Evolutionary conservation across 1,140 invertebrate species (phyloP).

Genomic region (Prorops nasuta): DNA sequence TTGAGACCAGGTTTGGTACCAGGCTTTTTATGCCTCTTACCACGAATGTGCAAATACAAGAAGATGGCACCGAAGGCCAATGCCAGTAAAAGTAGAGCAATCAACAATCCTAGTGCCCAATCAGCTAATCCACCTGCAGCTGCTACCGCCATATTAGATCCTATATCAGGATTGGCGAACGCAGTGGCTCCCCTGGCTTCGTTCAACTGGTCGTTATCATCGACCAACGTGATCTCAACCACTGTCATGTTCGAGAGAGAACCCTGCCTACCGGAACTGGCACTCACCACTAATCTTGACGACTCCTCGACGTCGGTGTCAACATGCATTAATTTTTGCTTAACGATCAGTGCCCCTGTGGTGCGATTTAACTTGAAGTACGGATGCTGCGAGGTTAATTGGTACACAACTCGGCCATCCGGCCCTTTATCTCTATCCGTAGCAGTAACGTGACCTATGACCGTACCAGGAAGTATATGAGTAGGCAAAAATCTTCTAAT

Average conservation of each 20-base stretch:
- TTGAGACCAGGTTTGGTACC: constrained; percentile 73
- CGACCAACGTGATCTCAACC: constrained; percentile 79
- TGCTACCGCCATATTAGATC: constrained; percentile 56
- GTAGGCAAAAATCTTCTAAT: constrained; percentile 57
- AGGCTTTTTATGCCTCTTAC: constrained; percentile 74
- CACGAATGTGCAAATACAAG: constrained; percentile 80
- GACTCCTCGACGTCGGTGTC: constrained; percentile 62
- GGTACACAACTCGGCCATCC: constrained; percentile 89
- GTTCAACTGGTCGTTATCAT: constrained; percentile 50
- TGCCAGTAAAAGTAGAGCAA: constrained; percentile 77
- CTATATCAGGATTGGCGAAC: constrained; percentile 65
- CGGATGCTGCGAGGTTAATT: constrained; percentile 76
- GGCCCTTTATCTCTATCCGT: constrained; percentile 87
- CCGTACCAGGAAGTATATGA: constrained; percentile 69
- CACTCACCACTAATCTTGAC: constrained; percentile 75
- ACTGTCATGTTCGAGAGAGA: constrained; percentile 83
- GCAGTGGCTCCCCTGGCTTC: constrained; percentile 68
- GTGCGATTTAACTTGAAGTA: constrained; percentile 91
- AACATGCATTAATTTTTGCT: constrained; percentile 68
- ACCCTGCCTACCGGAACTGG: constrained; percentile 82
- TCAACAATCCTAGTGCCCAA: constrained; percentile 83
- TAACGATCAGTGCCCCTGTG: constrained; percentile 81
- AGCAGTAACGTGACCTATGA: constrained; percentile 84
- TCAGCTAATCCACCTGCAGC: constrained; percentile 71
- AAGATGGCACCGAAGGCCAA: constrained; percentile 79